These are phyloP conservation scores for Notolepis coatsorum DNA, from an alignment of 2,797 vertebrate genomes.

Conservation along the genomic window DNA sequence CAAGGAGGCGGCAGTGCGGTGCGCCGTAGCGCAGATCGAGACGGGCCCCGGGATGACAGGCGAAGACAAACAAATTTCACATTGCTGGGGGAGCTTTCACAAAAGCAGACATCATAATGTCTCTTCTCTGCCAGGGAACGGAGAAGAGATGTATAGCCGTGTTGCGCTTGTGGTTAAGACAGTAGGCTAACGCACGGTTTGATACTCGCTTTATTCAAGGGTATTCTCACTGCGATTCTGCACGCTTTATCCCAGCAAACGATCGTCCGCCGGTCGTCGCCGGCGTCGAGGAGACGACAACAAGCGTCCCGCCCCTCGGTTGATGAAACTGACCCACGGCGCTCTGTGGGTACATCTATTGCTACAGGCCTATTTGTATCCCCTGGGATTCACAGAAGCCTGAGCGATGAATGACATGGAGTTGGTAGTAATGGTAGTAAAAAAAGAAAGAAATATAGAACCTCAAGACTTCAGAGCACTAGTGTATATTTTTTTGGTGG, in stretches of 20 bases:
- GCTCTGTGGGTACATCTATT: constrained; percentile 10
- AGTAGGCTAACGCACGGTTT: constrained; percentile 33
- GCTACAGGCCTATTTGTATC: constrained; percentile 10
- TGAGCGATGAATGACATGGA: not conserved
- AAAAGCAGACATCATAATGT: constrained; percentile 67
- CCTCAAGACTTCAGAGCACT: not conserved
- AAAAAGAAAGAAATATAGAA: not conserved
- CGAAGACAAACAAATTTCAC: constrained; percentile 77
- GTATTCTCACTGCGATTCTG: not conserved
- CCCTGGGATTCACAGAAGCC: not conserved
- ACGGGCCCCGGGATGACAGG: constrained; percentile 65
- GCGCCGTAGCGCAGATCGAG: constrained; percentile 65
- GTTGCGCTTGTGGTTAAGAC: constrained; percentile 46
- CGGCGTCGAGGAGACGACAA: constrained; percentile 12
- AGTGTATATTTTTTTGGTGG: constrained; percentile 6
- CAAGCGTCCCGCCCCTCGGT: constrained; percentile 25
- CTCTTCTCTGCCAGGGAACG: constrained; percentile 56
- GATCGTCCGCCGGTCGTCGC: constrained; percentile 14
- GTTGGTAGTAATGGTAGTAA: not conserved
- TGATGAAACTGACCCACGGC: constrained; percentile 37
- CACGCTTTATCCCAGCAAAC: constrained; percentile 30
- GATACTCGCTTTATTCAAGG: constrained; percentile 46
- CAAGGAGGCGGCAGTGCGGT: constrained; percentile 26
- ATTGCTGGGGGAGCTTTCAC: constrained; percentile 62
- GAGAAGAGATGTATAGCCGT: constrained; percentile 53